Evolutionary conservation across 37 sponge, comb jelly and placozoan species (phyloP).

Genomic region (Cladorhizidae sp.): DNA sequence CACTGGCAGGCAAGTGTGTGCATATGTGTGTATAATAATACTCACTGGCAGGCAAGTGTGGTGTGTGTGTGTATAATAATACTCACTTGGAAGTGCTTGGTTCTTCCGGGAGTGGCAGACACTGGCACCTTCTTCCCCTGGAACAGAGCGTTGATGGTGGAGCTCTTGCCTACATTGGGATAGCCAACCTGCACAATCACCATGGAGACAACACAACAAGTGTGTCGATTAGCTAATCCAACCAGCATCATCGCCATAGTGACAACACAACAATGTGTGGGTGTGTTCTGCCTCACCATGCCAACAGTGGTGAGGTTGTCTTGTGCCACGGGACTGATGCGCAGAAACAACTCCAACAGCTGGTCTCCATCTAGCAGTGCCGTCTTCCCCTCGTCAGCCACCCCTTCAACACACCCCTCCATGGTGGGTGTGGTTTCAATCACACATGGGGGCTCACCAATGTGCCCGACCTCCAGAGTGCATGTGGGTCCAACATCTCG

Average conservation of each 20-base stretch:
- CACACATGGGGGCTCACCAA: too few species aligned
- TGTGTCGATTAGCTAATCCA: too few species aligned
- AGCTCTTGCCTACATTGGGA: conserved; percentile 97
- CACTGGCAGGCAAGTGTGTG: too few species aligned
- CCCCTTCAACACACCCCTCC: conserved; percentile 9
- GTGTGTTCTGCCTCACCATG: conserved; percentile 13
- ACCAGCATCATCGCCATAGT: neutral
- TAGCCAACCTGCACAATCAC: conserved; percentile 75
- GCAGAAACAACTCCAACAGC: conserved; percentile 36
- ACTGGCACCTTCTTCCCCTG: conserved; percentile 89
- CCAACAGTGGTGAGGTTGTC: conserved; percentile 46
- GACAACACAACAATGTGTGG: neutral
- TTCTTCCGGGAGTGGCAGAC: conserved; percentile 93
- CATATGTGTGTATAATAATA: too few species aligned
- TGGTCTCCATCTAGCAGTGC: conserved; percentile 33
- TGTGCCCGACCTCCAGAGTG: too few species aligned
- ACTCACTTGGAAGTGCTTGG: conserved; percentile 93
- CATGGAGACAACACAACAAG: neutral
- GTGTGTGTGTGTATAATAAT: too few species aligned
- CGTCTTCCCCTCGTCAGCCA: conserved; percentile 12
- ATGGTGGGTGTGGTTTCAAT: too few species aligned
- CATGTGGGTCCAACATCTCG: too few species aligned
- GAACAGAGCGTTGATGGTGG: conserved; percentile 88
- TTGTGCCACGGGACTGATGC: conserved; percentile 28
- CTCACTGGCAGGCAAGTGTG: too few species aligned